Evolutionary conservation across 2,888 invertebrate genomes (phyloP).

Genomic region (Periphyllus acericola): DNA sequence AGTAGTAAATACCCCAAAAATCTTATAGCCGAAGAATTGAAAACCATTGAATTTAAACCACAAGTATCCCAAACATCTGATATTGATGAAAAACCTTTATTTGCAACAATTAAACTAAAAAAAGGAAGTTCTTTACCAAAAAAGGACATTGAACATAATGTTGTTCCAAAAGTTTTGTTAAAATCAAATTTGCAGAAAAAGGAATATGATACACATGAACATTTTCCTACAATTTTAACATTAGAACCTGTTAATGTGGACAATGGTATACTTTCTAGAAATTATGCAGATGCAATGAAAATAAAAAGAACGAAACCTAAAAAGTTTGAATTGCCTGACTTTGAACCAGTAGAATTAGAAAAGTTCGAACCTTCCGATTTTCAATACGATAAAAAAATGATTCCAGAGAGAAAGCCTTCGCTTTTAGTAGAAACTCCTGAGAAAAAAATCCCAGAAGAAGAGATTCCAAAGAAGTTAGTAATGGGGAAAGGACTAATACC

Average conservation of each 20-base stretch:
- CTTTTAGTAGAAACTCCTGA: slow-evolving; percentile 64
- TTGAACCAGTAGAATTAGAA: slow-evolving; percentile 64
- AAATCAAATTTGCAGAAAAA: slow-evolving; percentile 77
- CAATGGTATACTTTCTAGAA: slow-evolving; percentile 66
- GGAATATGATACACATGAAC: slow-evolving; percentile 68
- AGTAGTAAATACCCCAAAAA: neutral
- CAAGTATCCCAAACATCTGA: slow-evolving; percentile 66
- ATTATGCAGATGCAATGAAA: slow-evolving; percentile 65
- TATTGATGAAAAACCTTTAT: slow-evolving; percentile 71
- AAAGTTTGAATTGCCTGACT: slow-evolving; percentile 64
- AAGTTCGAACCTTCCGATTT: slow-evolving; percentile 64
- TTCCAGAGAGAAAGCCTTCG: slow-evolving; percentile 66
- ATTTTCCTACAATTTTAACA: slow-evolving; percentile 67
- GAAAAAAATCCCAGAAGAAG: slow-evolving; percentile 67
- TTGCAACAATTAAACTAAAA: slow-evolving; percentile 71
- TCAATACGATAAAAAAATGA: slow-evolving; percentile 64
- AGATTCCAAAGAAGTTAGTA: slow-evolving; percentile 68
- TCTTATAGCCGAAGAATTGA: slow-evolving; percentile 71
- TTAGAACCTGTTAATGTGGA: slow-evolving; percentile 65
- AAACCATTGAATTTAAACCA: slow-evolving; percentile 68
- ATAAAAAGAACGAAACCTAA: slow-evolving; percentile 65
- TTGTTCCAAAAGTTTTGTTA: slow-evolving; percentile 75
- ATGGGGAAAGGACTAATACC: slow-evolving; percentile 71
- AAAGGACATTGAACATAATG: slow-evolving; percentile 67
- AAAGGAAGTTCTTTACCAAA: slow-evolving; percentile 69